A percentile compares a stretch with the other conserved stretches of the same genome.
Conservation (phyloP, 2,113 vertebrate species). For the Engraulis encrasicolus region DNA sequence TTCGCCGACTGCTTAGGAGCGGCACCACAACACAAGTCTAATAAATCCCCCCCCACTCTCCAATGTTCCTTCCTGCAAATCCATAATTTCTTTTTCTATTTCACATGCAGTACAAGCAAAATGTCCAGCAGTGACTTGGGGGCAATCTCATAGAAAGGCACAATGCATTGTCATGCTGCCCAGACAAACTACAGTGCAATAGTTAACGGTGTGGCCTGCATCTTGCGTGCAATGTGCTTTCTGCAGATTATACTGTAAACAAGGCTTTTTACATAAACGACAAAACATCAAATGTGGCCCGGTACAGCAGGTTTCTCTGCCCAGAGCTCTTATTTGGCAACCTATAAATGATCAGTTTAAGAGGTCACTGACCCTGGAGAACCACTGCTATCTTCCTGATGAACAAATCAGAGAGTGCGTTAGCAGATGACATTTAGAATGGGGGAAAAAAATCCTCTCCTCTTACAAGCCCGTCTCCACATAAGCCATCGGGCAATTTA, state of each 20-base stretch:
- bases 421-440: neutral
- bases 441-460: neutral
- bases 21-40: constrained; percentile 45
- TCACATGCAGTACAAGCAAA: constrained; percentile 61
- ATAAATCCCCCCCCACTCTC: constrained; percentile 65
- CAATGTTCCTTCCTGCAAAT: constrained; percentile 52
- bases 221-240: no score
- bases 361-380: neutral
- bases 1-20: neutral
- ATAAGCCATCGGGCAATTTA: neutral
- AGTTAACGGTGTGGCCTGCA: neutral
- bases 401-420: neutral
- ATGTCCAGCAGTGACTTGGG: constrained; percentile 71
- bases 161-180: constrained; percentile 56
- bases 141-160: constrained; percentile 69
- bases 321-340: neutral
- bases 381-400: no score
- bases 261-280: neutral
- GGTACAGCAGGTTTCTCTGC: neutral
- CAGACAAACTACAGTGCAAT: no score
- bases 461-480: neutral
- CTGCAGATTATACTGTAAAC: neutral
- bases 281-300: no score
- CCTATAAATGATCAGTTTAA: neutral
- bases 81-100: constrained; percentile 59